These are phyloP conservation scores for Ceratina calcarata DNA, from an alignment of 1,140 invertebrate genomes.

Conservation along the genomic window DNA sequence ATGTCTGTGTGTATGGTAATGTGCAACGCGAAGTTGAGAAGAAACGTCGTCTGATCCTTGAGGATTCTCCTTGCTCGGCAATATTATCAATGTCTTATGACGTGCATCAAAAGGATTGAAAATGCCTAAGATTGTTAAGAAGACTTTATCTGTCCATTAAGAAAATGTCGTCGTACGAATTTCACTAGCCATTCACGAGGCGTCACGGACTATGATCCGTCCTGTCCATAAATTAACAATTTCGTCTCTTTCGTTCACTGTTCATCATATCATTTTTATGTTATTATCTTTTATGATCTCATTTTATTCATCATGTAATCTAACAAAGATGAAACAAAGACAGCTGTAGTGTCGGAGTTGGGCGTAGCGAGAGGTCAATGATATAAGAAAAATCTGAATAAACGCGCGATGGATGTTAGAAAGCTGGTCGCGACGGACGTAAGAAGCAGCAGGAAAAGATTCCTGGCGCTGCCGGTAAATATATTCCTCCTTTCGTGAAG, in stretches of 20 bases:
- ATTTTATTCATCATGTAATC: too few species aligned
- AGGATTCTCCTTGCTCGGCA: constrained; percentile 26
- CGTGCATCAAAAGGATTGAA: constrained; percentile 74
- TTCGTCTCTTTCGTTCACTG: neutral
- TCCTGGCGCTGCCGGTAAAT: constrained; percentile 11
- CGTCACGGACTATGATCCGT: constrained; percentile 40
- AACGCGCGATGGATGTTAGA: neutral
- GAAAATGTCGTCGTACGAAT: constrained; percentile 69
- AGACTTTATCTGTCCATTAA: constrained; percentile 74
- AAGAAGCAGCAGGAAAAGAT: constrained; percentile 19
- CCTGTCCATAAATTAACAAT: constrained; percentile 23
- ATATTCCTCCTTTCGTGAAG: constrained; percentile 27
- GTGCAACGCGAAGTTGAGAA: neutral
- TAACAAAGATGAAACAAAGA: neutral
- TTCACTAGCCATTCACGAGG: constrained; percentile 52
- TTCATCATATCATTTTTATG: neutral
- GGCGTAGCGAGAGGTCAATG: neutral
- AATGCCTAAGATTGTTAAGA: constrained; percentile 74
- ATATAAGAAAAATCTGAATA: constrained; percentile 11
- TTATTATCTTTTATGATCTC: too few species aligned
- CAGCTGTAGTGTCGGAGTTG: neutral
- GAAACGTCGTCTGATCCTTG: constrained; percentile 19
- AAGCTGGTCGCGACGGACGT: neutral
- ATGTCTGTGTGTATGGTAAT: neutral
- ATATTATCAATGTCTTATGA: constrained; percentile 75